These are phyloP conservation scores for Euphydryas editha DNA, from an alignment of 2,888 invertebrate genomes.

Conservation along the genomic window DNA sequence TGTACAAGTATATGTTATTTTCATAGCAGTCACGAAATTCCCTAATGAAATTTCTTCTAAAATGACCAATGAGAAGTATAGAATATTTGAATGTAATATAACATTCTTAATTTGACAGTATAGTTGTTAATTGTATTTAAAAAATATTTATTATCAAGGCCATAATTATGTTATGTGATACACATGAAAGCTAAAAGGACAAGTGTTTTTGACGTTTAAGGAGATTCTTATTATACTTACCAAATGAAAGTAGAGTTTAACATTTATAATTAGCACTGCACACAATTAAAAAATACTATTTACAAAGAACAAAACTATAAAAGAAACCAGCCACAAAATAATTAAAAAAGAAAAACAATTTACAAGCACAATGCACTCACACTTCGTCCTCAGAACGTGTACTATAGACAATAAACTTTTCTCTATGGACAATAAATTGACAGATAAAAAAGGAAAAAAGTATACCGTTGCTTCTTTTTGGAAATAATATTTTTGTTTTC, in stretches of 20 bases:
- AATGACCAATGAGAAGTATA: too few species aligned
- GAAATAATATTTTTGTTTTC: background rate
- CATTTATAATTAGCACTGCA: slow-evolving; percentile 15
- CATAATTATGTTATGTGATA: slow-evolving; percentile 36
- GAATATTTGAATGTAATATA: background rate
- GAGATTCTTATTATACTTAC: slow-evolving; percentile 43
- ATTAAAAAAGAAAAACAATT: slow-evolving; percentile 46
- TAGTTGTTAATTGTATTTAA: background rate
- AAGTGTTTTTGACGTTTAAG: slow-evolving; percentile 46
- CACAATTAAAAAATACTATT: slow-evolving; percentile 26
- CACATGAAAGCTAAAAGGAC: slow-evolving; percentile 33
- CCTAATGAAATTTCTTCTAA: background rate
- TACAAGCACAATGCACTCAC: slow-evolving; percentile 47
- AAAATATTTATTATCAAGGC: slow-evolving; percentile 34
- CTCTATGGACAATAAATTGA: background rate
- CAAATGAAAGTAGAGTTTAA: slow-evolving; percentile 28
- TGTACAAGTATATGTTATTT: background rate
- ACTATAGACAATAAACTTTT: slow-evolving; percentile 32
- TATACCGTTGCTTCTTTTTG: background rate
- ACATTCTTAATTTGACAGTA: background rate
- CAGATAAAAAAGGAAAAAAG: background rate
- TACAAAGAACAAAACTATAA: slow-evolving; percentile 26
- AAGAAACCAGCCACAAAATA: slow-evolving; percentile 40
- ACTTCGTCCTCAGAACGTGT: slow-evolving; percentile 38
- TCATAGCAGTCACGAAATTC: slow-evolving; percentile 9